Conservation (phyloP, 2,113 vertebrate genomes). For the Pycnonotus jocosus region DNA sequence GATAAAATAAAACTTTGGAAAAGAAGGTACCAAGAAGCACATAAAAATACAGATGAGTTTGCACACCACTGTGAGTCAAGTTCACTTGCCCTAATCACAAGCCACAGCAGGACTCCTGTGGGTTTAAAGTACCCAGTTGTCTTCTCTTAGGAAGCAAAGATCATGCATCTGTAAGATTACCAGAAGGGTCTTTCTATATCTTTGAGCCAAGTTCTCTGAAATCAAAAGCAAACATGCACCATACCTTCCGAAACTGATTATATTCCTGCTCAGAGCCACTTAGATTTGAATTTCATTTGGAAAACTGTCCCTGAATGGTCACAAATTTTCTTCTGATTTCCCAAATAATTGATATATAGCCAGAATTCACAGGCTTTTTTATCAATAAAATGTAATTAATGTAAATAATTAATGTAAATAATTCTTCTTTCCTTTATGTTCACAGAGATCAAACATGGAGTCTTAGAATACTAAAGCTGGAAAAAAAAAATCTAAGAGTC, state of each 20-base stretch:
- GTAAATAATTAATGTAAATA: not conserved
- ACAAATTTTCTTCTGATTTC: not conserved
- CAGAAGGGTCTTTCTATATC: not conserved
- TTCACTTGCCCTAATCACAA: not conserved
- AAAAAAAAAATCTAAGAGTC: not conserved
- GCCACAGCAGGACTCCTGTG: not conserved
- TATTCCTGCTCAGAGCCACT: not conserved
- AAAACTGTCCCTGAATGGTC: not conserved
- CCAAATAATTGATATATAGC: not conserved
- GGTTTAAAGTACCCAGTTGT: not conserved
- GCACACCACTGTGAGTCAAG: not conserved
- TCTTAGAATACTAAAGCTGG: not conserved
- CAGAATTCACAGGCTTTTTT: not conserved
- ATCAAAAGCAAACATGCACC: not conserved
- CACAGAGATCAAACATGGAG: not conserved
- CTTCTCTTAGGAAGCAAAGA: not conserved
- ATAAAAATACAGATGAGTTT: not conserved
- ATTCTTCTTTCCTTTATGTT: not conserved
- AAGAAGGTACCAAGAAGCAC: not conserved
- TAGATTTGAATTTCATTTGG: not conserved
- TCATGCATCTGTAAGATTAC: not conserved
- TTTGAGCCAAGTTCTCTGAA: not conserved
- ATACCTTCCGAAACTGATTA: not conserved
- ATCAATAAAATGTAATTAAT: not conserved
- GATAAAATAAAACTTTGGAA: not conserved